Percentiles rank a stretch among this genome's conserved stretches.
These are phyloP conservation scores for Folsomia manolachei DNA, from an alignment of 2,888 invertebrate species.

Conservation along the genomic window DNA sequence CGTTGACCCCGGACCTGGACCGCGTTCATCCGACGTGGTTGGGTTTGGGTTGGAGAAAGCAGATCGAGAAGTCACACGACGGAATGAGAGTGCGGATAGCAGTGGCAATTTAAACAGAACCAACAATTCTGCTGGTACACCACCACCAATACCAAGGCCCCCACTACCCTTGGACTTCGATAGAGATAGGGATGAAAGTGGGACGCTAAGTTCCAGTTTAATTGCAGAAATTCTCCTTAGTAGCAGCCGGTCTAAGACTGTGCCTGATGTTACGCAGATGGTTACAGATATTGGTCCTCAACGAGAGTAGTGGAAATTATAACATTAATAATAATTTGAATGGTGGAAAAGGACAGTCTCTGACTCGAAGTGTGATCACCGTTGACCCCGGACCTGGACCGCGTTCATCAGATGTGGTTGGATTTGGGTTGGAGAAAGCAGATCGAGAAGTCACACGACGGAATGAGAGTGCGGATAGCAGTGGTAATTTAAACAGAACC, in stretches of 20 bases:
- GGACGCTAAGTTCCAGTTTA: constrained; percentile 10
- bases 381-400: neutral
- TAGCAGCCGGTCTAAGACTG: no score
- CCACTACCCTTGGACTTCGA: neutral
- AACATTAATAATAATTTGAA: constrained; percentile 9
- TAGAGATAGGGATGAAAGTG: neutral
- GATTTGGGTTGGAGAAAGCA: neutral
- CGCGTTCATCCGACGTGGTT: neutral
- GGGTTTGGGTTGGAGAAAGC: neutral
- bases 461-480: neutral
- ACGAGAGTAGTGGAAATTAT: constrained; percentile 13
- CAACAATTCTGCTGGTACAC: neutral
- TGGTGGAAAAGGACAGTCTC: neutral
- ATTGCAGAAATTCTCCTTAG: neutral
- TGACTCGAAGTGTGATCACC: constrained; percentile 11
- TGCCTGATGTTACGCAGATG: no score
- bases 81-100: neutral
- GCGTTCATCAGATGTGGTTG: neutral
- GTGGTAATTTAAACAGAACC: neutral
- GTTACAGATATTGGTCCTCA: no score
- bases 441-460: neutral
- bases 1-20: neutral
- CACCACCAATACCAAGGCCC: neutral
- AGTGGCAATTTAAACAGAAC: neutral
- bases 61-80: neutral